Evolutionary conservation across 2,113 vertebrate genomes (phyloP).

Genomic region (Menura novaehollandiae): DNA sequence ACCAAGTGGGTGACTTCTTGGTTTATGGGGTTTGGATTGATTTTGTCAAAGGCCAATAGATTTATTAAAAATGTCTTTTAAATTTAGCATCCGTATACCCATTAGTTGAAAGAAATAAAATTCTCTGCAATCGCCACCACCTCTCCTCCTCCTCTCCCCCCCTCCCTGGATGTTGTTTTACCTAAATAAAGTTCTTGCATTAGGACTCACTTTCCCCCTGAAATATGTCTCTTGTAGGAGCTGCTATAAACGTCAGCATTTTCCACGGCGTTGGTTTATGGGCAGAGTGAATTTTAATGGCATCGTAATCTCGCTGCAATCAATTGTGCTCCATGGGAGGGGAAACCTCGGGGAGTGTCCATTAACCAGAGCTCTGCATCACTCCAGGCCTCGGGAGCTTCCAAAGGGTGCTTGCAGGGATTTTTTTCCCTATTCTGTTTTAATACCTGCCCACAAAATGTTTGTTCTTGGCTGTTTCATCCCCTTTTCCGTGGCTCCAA

Average conservation of each 20-base stretch:
- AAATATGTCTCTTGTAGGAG: conserved; percentile 84
- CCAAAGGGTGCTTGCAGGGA: background rate
- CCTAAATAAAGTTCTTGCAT: conserved; percentile 82
- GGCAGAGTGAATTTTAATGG: conserved; percentile 82
- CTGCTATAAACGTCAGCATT: conserved; percentile 81
- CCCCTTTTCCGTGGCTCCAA: background rate
- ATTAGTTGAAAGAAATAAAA: conserved; percentile 83
- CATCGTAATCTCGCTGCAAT: conserved; percentile 79
- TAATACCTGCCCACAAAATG: conserved; percentile 3
- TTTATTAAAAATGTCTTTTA: conserved; percentile 83
- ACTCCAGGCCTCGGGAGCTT: conserved; percentile 52
- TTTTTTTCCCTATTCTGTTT: background rate
- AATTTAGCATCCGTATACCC: conserved; percentile 80
- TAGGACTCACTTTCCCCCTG: conserved; percentile 79
- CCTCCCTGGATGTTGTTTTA: conserved; percentile 73
- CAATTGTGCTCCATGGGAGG: conserved; percentile 66
- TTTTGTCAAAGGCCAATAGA: conserved; percentile 86
- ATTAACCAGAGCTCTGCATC: conserved; percentile 76
- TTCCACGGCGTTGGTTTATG: conserved; percentile 76
- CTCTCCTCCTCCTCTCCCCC: conserved; percentile 66
- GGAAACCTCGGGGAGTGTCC: conserved; percentile 62
- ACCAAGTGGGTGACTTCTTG: conserved; percentile 84
- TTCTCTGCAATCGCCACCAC: conserved; percentile 69
- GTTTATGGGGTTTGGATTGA: conserved; percentile 84
- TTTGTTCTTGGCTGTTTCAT: background rate